A percentile compares a stretch with the other conserved stretches of the same genome.
Evolutionary conservation across 2,888 invertebrate species (phyloP).

Genomic region (Yponomeuta sedellus): DNA sequence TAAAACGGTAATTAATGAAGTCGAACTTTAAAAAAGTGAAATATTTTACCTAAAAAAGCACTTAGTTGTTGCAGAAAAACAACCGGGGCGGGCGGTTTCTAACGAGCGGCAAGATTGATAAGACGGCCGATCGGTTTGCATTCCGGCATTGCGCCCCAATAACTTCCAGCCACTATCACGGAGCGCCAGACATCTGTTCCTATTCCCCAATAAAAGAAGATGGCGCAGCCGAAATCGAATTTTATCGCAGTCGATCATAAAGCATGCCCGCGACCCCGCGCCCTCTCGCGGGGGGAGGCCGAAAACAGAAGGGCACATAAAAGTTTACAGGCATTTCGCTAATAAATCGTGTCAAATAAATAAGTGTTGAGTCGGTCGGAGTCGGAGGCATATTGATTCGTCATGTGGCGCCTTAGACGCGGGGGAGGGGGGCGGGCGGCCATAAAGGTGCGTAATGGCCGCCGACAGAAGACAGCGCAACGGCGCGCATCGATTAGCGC

Average conservation of each 20-base stretch:
- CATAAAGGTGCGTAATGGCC: slow-evolving; percentile 88
- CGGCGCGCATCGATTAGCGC: slow-evolving; percentile 83
- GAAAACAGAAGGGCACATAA: slow-evolving; percentile 60
- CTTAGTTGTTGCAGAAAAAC: slow-evolving; percentile 2
- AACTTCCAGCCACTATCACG: background rate
- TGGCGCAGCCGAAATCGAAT: slow-evolving; percentile 43
- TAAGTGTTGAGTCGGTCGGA: slow-evolving; percentile 76
- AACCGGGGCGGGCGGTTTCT: background rate
- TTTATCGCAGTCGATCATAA: slow-evolving; percentile 71
- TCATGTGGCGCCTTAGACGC: slow-evolving; percentile 71
- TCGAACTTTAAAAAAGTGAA: slow-evolving; percentile 43
- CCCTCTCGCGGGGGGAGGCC: slow-evolving; percentile 25
- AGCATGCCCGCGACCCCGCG: slow-evolving; percentile 42
- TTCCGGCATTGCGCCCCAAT: slow-evolving; percentile 12
- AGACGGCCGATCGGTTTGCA: slow-evolving; percentile 2
- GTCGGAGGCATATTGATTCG: slow-evolving; percentile 77
- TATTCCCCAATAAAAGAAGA: slow-evolving; percentile 59
- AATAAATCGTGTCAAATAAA: slow-evolving; percentile 76
- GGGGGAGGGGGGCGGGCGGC: slow-evolving; percentile 59
- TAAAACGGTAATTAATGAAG: slow-evolving; percentile 64
- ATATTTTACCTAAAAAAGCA: slow-evolving; percentile 13
- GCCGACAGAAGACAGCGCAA: slow-evolving; percentile 81
- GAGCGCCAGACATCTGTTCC: slow-evolving; percentile 52
- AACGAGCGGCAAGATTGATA: slow-evolving; percentile 5
- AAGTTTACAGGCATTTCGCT: slow-evolving; percentile 74